phyloP scores from a whole-genome alignment of 2,888 invertebrate genomes.

The Nebria salina region DNA sequence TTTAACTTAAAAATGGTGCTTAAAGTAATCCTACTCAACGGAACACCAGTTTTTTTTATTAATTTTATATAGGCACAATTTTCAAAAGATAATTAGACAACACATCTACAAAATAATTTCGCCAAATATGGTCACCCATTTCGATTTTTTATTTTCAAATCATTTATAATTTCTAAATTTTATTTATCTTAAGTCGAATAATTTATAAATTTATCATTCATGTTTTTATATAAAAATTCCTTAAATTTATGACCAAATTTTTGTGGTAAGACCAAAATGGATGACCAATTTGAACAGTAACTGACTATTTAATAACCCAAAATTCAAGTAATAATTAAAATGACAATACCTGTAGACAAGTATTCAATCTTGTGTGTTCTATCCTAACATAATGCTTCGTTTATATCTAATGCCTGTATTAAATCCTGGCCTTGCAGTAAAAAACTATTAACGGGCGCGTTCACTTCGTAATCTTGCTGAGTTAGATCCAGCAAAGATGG shows the following conservation, averaged over 20 bases:
- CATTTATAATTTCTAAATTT: too few species aligned
- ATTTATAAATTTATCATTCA: too few species aligned
- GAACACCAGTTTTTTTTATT: neutral
- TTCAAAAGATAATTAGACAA: neutral
- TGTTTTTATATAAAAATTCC: too few species aligned
- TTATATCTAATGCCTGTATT: conserved; percentile 62
- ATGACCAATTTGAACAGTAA: neutral
- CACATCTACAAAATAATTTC: neutral
- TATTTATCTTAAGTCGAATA: too few species aligned
- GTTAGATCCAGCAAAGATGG: conserved; percentile 64
- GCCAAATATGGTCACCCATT: neutral
- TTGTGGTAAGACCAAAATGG: neutral
- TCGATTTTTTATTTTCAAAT: neutral
- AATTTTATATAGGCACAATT: neutral
- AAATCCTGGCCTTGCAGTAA: conserved; percentile 65
- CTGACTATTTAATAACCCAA: neutral
- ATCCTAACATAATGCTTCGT: conserved; percentile 48
- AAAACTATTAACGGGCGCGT: conserved; percentile 63
- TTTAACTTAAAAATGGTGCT: too few species aligned
- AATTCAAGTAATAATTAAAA: neutral
- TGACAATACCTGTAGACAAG: neutral
- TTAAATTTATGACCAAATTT: too few species aligned
- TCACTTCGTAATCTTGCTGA: conserved; percentile 66
- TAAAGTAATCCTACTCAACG: too few species aligned
- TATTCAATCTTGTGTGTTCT: conserved; percentile 4